These are phyloP conservation scores for Camponotus fellah DNA, from an alignment of 2,888 invertebrate species.

Conservation along the genomic window DNA sequence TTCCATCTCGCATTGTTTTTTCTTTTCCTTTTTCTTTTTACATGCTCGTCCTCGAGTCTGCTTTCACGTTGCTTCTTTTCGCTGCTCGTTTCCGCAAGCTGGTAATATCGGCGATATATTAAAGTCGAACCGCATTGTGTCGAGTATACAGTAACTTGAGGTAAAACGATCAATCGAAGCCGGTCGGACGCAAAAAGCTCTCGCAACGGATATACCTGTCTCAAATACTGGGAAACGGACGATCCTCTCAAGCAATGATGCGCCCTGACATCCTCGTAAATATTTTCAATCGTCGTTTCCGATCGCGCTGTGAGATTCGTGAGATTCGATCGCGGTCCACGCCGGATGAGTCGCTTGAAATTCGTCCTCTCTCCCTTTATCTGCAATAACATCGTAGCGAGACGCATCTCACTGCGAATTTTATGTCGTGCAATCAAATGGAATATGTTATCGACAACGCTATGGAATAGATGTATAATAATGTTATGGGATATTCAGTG, in stretches of 20 bases:
- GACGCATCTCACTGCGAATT: constrained; percentile 23
- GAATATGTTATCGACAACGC: neutral
- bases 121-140: constrained; percentile 73
- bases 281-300: constrained; percentile 60
- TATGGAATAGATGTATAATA: neutral
- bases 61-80: constrained; percentile 43
- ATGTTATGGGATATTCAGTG: constrained; percentile 3
- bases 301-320: constrained; percentile 48
- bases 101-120: constrained; percentile 75
- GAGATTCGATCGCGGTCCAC: constrained; percentile 62
- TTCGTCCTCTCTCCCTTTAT: neutral
- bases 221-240: constrained; percentile 50
- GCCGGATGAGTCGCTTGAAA: neutral
- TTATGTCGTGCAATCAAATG: constrained; percentile 26
- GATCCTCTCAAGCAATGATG: constrained; percentile 61
- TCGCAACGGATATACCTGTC: constrained; percentile 52
- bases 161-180: constrained; percentile 70
- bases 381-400: constrained; percentile 1
- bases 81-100: constrained; percentile 51
- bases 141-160: constrained; percentile 51
- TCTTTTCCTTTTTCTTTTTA: neutral
- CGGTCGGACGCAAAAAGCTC: constrained; percentile 66
- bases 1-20: neutral
- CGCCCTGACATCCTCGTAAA: constrained; percentile 63
- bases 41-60: neutral